phyloP scores from a whole-genome alignment of 2,888 invertebrate species.

The Mythimna pallens region DNA sequence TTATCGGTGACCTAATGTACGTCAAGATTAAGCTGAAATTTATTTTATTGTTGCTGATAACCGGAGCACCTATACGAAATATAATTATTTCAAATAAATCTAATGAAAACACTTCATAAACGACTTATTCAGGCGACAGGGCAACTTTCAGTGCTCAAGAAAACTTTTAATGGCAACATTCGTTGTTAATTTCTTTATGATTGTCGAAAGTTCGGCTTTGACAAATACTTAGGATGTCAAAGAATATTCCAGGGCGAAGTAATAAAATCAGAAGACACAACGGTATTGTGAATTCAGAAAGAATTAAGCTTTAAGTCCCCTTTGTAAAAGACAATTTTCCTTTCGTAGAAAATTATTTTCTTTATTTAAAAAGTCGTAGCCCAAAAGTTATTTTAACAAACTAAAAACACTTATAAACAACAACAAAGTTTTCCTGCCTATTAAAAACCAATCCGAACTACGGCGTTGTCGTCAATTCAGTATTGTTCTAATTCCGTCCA shows the following conservation, averaged over 20 bases:
- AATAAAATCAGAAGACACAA: background rate
- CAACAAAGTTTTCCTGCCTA: constrained; percentile 33
- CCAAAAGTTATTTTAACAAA: constrained; percentile 21
- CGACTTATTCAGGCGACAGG: constrained; percentile 16
- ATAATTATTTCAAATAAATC: constrained; percentile 30
- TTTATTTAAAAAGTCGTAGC: constrained; percentile 1
- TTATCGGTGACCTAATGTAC: constrained; percentile 40
- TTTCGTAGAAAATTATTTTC: background rate
- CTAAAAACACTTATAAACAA: constrained; percentile 36
- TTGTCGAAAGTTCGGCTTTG: constrained; percentile 1
- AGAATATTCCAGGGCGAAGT: background rate
- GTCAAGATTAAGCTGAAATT: constrained; percentile 55
- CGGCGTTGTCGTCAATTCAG: constrained; percentile 43
- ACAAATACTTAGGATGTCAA: constrained; percentile 1
- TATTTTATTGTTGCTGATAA: constrained; percentile 51
- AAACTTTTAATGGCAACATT: constrained; percentile 21
- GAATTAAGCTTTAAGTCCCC: background rate
- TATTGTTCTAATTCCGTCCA: constrained; percentile 63
- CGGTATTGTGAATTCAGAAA: background rate
- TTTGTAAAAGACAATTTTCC: background rate
- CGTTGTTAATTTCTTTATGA: constrained; percentile 14
- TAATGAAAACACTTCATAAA: constrained; percentile 21
- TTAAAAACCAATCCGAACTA: constrained; percentile 34
- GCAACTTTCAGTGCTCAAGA: constrained; percentile 3
- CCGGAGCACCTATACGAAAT: constrained; percentile 34